Evolutionary conservation across 2,113 vertebrate genomes (phyloP).

Genomic region (Australoheros scitulus): DNA sequence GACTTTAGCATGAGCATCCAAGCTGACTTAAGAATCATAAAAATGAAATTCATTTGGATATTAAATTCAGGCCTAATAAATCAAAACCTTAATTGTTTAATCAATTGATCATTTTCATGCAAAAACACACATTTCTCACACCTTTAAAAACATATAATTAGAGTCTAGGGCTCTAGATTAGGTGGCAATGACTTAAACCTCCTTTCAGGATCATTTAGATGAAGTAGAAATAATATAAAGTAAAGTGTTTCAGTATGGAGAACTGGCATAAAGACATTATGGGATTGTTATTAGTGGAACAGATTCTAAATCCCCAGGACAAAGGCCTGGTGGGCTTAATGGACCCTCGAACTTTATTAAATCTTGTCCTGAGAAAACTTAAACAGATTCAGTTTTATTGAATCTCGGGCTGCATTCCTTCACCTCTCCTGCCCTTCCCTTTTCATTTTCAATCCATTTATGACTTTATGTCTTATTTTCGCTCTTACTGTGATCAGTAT

Average conservation of each 20-base stretch:
- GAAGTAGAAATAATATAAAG: background rate
- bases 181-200: background rate
- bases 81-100: background rate
- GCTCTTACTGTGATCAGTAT: background rate
- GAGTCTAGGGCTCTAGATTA: too few species aligned
- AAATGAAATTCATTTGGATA: background rate
- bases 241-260: background rate
- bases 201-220: fast-evolving
- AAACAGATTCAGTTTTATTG: background rate
- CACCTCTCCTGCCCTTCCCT: background rate
- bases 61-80: background rate
- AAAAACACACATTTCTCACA: background rate
- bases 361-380: background rate
- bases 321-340: background rate
- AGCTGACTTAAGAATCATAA: background rate
- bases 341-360: background rate
- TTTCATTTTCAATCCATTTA: background rate
- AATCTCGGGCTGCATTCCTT: fast-evolving
- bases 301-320: background rate
- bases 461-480: background rate
- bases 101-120: too few species aligned
- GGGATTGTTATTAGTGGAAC: background rate
- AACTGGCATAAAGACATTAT: background rate
- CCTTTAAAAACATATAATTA: background rate
- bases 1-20: background rate